These are phyloP conservation scores for Hydra vulgaris DNA, from an alignment of 30 jellyfish, hydroid and myxozoan genomes.

Conservation along the genomic window DNA sequence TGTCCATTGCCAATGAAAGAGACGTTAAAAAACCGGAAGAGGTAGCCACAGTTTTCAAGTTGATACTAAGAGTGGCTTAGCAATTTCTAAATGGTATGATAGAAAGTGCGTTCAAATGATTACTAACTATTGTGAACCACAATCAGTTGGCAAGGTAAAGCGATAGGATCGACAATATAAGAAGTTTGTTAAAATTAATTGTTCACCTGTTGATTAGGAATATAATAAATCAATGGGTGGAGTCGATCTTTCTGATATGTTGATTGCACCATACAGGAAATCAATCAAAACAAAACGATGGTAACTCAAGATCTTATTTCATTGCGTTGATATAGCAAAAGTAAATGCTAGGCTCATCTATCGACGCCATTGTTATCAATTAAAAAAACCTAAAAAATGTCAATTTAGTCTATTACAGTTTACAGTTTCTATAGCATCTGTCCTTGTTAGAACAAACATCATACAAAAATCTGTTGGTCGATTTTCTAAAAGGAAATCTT, in stretches of 20 bases:
- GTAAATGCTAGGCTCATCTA: slow-evolving; percentile 42
- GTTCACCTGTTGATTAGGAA: slow-evolving; percentile 12
- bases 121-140: slow-evolving; percentile 26
- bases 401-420: slow-evolving; percentile 30
- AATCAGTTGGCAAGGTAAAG: slow-evolving; percentile 13
- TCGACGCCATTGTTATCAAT: slow-evolving; percentile 21
- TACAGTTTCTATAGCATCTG: slow-evolving; percentile 27
- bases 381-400: slow-evolving; percentile 12
- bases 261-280: slow-evolving; percentile 18
- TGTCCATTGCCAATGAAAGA: too few relatives aligned
- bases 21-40: slow-evolving; percentile 9
- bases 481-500: too few relatives aligned
- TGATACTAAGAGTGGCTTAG: slow-evolving; percentile 48
- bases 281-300: slow-evolving; percentile 28
- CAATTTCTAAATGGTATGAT: slow-evolving; percentile 43
- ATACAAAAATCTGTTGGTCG: too few relatives aligned
- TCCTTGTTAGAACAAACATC: too few relatives aligned
- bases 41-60: slow-evolving; percentile 17
- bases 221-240: too few relatives aligned
- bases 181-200: slow-evolving; percentile 8
- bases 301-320: slow-evolving; percentile 28
- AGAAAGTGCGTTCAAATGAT: slow-evolving; percentile 34
- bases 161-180: slow-evolving; percentile 15
- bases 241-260: too few relatives aligned
- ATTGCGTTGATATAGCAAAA: slow-evolving; percentile 32